Evolutionary conservation across 2,113 vertebrate genomes (phyloP).

Genomic region (Gila orcuttii): DNA sequence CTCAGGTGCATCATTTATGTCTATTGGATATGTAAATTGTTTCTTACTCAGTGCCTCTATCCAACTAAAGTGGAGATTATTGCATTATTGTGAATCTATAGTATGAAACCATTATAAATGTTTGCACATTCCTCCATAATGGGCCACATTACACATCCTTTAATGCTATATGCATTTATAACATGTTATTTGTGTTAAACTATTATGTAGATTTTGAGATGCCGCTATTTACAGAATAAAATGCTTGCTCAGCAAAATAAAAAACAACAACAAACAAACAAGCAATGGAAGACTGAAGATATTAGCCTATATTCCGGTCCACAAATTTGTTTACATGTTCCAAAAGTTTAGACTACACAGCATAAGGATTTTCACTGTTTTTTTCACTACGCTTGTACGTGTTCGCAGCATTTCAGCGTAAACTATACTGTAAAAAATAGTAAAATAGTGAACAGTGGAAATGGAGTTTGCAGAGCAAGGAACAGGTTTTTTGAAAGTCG

Average conservation of each 20-base stretch:
- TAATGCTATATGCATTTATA: not conserved
- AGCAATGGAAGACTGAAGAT: not conserved
- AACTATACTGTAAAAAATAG: too few species aligned
- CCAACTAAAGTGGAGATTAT: slow-evolving; percentile 42
- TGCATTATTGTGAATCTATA: slow-evolving; percentile 37
- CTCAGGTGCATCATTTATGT: slow-evolving; percentile 52
- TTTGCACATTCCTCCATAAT: not conserved
- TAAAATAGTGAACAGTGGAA: not conserved
- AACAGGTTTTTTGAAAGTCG: not conserved
- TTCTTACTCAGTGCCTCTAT: slow-evolving; percentile 7
- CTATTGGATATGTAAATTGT: slow-evolving; percentile 49
- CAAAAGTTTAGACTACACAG: not conserved
- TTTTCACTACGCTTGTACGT: not conserved
- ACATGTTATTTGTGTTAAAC: not conserved
- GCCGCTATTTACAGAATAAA: not conserved
- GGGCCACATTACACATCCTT: not conserved
- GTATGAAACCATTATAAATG: slow-evolving; percentile 15
- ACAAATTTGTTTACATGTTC: not conserved
- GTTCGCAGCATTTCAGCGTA: not conserved
- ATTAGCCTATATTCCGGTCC: not conserved
- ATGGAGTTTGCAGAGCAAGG: not conserved
- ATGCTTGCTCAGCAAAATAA: not conserved
- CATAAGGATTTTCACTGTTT: not conserved
- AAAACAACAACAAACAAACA: not conserved
- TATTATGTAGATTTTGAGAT: not conserved